Conservation (phyloP, 1,140 invertebrate species). For the Cyphomyrmex costatus region DNA sequence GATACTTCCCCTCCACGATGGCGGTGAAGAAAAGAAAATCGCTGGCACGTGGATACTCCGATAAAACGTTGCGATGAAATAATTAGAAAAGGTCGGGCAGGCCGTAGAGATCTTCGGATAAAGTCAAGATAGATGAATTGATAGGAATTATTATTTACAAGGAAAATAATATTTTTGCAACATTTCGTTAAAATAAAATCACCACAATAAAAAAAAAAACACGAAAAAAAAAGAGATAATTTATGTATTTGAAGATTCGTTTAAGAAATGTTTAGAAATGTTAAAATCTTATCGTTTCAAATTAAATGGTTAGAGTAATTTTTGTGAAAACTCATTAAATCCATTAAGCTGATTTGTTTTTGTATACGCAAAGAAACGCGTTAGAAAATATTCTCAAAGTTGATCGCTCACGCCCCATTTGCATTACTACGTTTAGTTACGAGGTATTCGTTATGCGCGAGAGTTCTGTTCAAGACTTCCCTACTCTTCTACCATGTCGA, state of each 20-base stretch:
- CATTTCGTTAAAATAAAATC: neutral
- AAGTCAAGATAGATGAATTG: neutral
- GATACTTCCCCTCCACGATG: slow-evolving; percentile 12
- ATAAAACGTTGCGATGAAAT: slow-evolving; percentile 12
- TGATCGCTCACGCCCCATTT: slow-evolving; percentile 39
- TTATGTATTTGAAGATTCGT: neutral
- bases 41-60: neutral
- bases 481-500: neutral
- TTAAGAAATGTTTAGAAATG: neutral
- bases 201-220: neutral
- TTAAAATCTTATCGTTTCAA: neutral
- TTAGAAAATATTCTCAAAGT: slow-evolving; percentile 30
- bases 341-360: neutral
- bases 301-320: too few relatives aligned
- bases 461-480: slow-evolving; percentile 52
- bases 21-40: slow-evolving; percentile 25
- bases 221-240: neutral
- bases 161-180: neutral
- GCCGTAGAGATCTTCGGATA: neutral
- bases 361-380: slow-evolving; percentile 3
- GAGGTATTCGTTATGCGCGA: slow-evolving; percentile 58
- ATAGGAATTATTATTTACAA: neutral
- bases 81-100: neutral
- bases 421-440: slow-evolving; percentile 55
- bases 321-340: neutral